These are phyloP conservation scores for Apis laboriosa DNA, from an alignment of 1,140 invertebrate genomes.

Conservation along the genomic window DNA sequence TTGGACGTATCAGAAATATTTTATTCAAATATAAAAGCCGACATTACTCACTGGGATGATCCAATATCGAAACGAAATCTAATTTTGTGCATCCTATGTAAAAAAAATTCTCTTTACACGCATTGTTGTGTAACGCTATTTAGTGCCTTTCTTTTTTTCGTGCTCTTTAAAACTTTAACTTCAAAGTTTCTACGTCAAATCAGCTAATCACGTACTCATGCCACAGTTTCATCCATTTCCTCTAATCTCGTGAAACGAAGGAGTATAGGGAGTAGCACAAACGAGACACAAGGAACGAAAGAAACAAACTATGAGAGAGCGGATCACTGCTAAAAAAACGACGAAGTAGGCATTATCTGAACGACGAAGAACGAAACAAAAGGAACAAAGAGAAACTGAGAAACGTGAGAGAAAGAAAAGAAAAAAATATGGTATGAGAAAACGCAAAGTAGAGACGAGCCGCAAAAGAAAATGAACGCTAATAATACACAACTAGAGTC, in stretches of 20 bases:
- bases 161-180: background rate
- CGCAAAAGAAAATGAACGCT: conserved; percentile 63
- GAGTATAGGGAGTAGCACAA: background rate
- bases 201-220: conserved; percentile 7
- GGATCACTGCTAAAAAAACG: conserved; percentile 47
- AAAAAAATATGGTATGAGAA: background rate
- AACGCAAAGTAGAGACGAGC: conserved; percentile 37
- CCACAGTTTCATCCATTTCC: background rate
- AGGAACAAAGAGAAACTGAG: background rate
- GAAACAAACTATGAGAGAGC: conserved; percentile 27
- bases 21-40: background rate
- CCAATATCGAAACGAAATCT: background rate
- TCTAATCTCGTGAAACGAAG: conserved; percentile 34
- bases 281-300: conserved; percentile 14
- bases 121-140: background rate
- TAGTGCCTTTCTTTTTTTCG: background rate
- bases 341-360: conserved; percentile 49
- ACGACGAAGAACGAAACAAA: conserved; percentile 13
- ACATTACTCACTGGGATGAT: background rate
- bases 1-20: background rate
- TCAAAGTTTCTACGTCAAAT: background rate
- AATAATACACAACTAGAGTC: conserved; percentile 74
- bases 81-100: background rate
- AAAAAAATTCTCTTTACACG: background rate
- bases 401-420: no score